Percentiles rank a stretch among this genome's conserved stretches.
phyloP scores from a whole-genome alignment of 2,113 vertebrate genomes.

The Gymnarchus niloticus region DNA sequence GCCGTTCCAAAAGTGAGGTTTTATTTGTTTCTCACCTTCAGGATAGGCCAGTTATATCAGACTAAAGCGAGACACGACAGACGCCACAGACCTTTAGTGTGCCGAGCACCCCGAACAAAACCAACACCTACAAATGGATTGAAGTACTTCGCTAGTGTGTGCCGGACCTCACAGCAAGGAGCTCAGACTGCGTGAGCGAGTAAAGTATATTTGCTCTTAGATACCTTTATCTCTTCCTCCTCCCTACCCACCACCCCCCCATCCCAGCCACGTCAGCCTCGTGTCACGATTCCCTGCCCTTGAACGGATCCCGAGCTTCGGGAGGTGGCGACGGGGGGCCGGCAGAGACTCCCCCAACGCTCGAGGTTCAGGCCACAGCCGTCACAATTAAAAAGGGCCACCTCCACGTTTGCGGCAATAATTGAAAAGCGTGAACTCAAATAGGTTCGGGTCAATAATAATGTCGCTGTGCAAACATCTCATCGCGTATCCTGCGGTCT shows the following conservation, averaged over 20 bases:
- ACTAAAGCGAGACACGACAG: background rate
- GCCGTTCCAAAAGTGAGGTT: background rate
- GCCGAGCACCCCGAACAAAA: background rate
- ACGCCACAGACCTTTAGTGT: background rate
- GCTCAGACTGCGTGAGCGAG: conserved; percentile 26
- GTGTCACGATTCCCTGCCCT: conserved; percentile 67
- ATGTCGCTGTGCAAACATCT: conserved; percentile 61
- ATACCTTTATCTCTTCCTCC: conserved; percentile 21
- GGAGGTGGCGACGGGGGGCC: conserved; percentile 61
- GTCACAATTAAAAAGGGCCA: conserved; percentile 73
- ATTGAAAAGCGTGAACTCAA: conserved; percentile 74
- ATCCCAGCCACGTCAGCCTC: conserved; percentile 29
- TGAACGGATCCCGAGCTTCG: conserved; percentile 73
- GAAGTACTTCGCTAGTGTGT: conserved; percentile 15
- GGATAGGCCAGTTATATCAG: background rate
- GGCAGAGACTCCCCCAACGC: conserved; percentile 68
- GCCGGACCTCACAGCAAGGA: conserved; percentile 20
- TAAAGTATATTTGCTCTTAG: conserved; percentile 30
- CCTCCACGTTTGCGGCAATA: conserved; percentile 68
- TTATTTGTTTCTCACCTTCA: background rate
- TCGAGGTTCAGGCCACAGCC: conserved; percentile 63
- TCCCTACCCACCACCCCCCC: background rate
- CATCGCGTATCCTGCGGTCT: conserved; percentile 44
- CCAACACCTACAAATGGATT: background rate
- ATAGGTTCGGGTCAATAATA: conserved; percentile 75